phyloP scores from a whole-genome alignment of 2,113 vertebrate species.

The Ardeotis arabs region DNA sequence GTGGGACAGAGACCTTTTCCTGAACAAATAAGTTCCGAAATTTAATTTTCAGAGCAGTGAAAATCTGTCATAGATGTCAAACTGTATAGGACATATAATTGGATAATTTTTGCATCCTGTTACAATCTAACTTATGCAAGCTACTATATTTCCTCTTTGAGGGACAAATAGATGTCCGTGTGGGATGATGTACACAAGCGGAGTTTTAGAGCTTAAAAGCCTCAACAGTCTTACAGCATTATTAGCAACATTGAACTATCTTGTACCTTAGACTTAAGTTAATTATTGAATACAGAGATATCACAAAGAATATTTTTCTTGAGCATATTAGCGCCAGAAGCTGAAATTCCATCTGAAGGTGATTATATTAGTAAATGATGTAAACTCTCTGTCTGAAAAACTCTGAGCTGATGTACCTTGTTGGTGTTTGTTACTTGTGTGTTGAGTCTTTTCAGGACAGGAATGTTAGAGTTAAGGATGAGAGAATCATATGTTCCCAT shows the following conservation, averaged over 20 bases:
- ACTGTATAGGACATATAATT: background rate
- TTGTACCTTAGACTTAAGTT: background rate
- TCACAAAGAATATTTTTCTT: background rate
- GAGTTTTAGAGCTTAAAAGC: background rate
- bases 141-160: background rate
- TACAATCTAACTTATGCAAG: background rate
- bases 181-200: background rate
- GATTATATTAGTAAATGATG: background rate
- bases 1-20: background rate
- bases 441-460: background rate
- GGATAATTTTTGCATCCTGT: background rate
- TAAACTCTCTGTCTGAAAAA: background rate
- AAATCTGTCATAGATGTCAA: constrained; percentile 9
- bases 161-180: background rate
- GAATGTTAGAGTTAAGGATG: background rate
- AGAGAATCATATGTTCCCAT: background rate
- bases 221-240: background rate
- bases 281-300: background rate
- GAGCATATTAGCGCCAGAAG: background rate
- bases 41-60: constrained; percentile 23
- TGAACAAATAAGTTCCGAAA: background rate
- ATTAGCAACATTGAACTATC: background rate
- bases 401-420: background rate
- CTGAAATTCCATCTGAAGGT: background rate
- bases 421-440: background rate